These are phyloP conservation scores for Phorcus lineatus DNA, from an alignment of 2,888 invertebrate genomes.

Conservation along the genomic window DNA sequence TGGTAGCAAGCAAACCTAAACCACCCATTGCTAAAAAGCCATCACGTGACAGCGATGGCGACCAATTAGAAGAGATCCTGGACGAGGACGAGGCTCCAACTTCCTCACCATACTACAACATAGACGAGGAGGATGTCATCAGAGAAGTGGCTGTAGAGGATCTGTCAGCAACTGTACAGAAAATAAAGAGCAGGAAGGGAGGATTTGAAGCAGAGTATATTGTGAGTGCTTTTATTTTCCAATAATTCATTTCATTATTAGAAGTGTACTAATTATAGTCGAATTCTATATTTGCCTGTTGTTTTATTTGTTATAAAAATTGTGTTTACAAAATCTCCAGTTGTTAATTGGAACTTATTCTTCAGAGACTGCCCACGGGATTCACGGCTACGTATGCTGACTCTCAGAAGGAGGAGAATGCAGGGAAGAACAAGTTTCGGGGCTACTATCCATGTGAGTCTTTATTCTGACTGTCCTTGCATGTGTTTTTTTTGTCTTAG, in stretches of 20 bases:
- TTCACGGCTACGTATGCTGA: neutral
- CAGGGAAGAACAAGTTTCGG: neutral
- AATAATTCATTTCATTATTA: neutral
- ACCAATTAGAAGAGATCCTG: too few relatives aligned
- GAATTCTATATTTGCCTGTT: too few relatives aligned
- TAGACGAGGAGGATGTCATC: neutral
- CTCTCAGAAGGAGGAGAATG: neutral
- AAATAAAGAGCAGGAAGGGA: neutral
- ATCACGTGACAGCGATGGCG: too few relatives aligned
- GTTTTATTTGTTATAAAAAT: too few relatives aligned
- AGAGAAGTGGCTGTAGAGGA: neutral
- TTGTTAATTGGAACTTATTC: too few relatives aligned
- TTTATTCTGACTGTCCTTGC: too few relatives aligned
- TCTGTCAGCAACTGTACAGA: neutral
- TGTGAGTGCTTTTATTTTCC: neutral
- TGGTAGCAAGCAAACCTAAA: neutral
- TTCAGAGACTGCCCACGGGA: neutral
- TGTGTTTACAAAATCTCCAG: too few relatives aligned
- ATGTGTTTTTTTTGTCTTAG: too few relatives aligned
- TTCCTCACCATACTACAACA: neutral
- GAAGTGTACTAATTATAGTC: too few relatives aligned
- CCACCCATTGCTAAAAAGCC: neutral
- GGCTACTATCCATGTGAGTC: neutral
- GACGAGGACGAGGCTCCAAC: neutral
- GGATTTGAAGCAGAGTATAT: neutral